Base-by-base conservation (phyloP, 1,140 invertebrate genomes). In the Linepithema humile region DNA sequence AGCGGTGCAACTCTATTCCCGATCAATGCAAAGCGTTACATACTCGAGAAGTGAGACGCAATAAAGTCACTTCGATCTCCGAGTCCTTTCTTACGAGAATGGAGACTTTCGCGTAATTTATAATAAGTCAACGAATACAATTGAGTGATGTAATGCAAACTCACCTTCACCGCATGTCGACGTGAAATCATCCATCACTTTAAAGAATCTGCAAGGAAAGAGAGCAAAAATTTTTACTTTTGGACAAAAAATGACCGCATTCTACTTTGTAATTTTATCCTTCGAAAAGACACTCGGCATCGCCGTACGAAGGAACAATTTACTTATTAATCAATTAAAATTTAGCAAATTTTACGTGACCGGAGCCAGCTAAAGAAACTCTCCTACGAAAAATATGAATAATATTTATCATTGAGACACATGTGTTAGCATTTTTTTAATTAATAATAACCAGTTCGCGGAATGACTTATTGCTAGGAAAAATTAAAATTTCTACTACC, bases 171-270 rank as follows among this genome's bases (percentile, higher is more conserved):
- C 87, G 35, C 90, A 89, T 5, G 67, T 43, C 20, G 90, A 90
- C 83, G 77, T 85, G 77, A 94, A 94, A 38, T 87, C 88, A 40
- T 96, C 95, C 82, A 96, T 93, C 48, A 92, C 89, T 85, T 94
- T 92, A 89, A 94, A 95, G 90, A 96, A 96, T 87, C 95, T 95
- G 93, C 84, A 95, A 95, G 23, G 50, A 83, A 88, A 90, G 29
- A 88, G 38, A 88, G 64, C 10, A 87, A 43, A 84, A 45, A 82
- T 53, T 65, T 84, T 75, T 83, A 88, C 69, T 69, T 84, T 69
- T 62, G 12, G 15, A n/a, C 69, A 69, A 70, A 38, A 3, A 82
- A 26, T 3, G 35, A n/a, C 9, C n/a, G 6, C 53, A 43, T 48
- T 50, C 5, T 67, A 5, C 45, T 40, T 80, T 38, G 15, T 12